Percentiles rank a stretch among this genome's conserved stretches.
These are phyloP conservation scores for Cacoxenus indagator DNA, from an alignment of 2,888 invertebrate genomes.

Conservation along the genomic window DNA sequence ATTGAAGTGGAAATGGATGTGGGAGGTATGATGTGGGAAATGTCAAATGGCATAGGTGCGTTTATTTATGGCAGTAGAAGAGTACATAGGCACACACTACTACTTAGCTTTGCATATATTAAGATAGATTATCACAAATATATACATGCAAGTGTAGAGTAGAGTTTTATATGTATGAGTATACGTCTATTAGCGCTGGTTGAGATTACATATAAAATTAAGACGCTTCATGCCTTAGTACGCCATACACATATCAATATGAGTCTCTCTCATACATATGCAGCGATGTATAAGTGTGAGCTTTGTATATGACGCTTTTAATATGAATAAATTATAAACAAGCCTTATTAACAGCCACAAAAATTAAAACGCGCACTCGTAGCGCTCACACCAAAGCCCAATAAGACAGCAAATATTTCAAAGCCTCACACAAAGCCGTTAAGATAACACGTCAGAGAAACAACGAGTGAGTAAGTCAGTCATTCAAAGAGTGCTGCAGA, in stretches of 20 bases:
- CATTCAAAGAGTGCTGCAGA: not conserved
- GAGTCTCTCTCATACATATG: conserved; percentile 7
- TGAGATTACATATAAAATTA: conserved; percentile 37
- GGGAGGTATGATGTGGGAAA: not conserved
- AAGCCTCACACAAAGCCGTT: too few relatives aligned
- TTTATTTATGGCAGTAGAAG: not conserved
- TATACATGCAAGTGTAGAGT: not conserved
- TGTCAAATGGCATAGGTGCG: not conserved
- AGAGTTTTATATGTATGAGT: not conserved
- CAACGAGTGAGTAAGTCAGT: not conserved
- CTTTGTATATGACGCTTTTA: conserved; percentile 16
- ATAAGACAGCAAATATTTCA: too few relatives aligned
- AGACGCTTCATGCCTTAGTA: conserved; percentile 14
- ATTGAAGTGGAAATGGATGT: not conserved
- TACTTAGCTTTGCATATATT: conserved; percentile 50
- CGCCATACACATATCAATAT: conserved; percentile 37
- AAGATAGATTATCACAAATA: conserved; percentile 54
- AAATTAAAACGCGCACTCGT: conserved; percentile 39
- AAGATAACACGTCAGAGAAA: too few relatives aligned
- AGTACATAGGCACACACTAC: not conserved
- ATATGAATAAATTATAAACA: conserved; percentile 54
- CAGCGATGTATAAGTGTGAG: conserved; percentile 8
- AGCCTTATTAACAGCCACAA: conserved; percentile 43
- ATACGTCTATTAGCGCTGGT: conserved; percentile 2
- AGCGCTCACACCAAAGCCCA: conserved; percentile 46